Evolutionary conservation across 2,113 vertebrate genomes (phyloP), one percentile per base, ranked within the genome.

Genomic region (Cottus gobio): DNA sequence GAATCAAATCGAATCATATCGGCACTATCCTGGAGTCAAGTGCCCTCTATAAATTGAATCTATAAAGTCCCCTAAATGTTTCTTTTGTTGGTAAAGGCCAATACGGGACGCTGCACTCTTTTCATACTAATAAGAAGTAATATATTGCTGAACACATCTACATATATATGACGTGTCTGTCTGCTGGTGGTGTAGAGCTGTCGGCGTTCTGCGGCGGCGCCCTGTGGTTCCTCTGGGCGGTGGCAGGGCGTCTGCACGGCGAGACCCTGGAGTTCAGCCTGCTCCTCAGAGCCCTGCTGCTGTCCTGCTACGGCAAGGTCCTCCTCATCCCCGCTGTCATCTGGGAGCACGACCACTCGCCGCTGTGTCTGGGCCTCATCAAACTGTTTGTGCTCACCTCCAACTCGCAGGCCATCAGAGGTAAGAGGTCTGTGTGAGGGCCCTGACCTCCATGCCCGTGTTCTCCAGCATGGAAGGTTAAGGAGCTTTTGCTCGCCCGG

Each of bases 281-380:
- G 46, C 95, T 99, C 80, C 90, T 99, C 91, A 96, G 97, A 87
- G 98, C 96, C 0, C 89, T 99, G 60, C 84, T 99, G 36, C 89
- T 99, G 7, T 99, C 98, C 48, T 96, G 96, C 89, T 99, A 99
- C 9, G 98, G 98, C n/a, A 99, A 99, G 71, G 96, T 99, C 36
- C 90, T 99, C 42, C 91, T 99, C 75, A 97, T 99, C 85, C 98
- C 97, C 0, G 96, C 96, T 0, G 96, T 99, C 79, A 99, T 99
- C 90, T 99, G 98, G 98, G 97, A 99, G 65, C 97, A 99, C 0
- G 97, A 99, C 87, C 97, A 98, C 90, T 96, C 97, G 0, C 95
- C 95, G 30, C 93, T 99, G 67, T 98, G 98, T 80, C 95, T 99
- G 75, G 90, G 82, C 0, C 96, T 99, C 92, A 98, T 99, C 85